These are phyloP conservation scores for Pollenia amentaria DNA, from an alignment of 2,888 invertebrate genomes.

Conservation along the genomic window DNA sequence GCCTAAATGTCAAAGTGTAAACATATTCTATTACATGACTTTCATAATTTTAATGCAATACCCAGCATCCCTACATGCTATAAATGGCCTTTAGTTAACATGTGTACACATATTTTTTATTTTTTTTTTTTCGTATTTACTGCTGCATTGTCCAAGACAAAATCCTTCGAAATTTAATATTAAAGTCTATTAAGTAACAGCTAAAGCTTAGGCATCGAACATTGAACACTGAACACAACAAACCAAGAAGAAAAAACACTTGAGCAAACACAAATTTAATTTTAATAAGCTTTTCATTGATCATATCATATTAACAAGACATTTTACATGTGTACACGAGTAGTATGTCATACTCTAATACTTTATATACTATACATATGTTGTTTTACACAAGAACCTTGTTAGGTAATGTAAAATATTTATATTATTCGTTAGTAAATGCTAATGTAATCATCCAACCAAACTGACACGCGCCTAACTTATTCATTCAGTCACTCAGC, in stretches of 20 bases:
- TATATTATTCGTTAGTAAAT: slow-evolving; percentile 34
- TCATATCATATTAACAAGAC: slow-evolving; percentile 47
- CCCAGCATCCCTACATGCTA: background rate
- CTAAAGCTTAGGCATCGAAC: background rate
- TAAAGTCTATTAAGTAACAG: background rate
- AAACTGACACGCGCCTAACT: slow-evolving; percentile 2
- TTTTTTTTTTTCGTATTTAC: background rate
- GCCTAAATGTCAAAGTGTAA: slow-evolving; percentile 1
- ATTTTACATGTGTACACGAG: slow-evolving; percentile 39
- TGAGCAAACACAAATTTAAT: slow-evolving; percentile 8
- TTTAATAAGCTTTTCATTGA: slow-evolving; percentile 21
- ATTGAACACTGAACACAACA: background rate
- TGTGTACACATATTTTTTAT: background rate
- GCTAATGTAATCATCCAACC: slow-evolving; percentile 19
- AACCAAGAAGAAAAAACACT: background rate
- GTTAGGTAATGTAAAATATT: background rate
- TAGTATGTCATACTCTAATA: slow-evolving; percentile 3
- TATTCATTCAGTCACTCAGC: background rate
- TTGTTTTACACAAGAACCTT: no score
- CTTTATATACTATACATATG: background rate
- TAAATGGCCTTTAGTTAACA: slow-evolving; percentile 22
- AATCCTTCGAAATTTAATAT: slow-evolving; percentile 43
- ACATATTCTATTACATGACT: background rate
- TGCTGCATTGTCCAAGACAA: slow-evolving; percentile 19
- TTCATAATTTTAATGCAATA: slow-evolving; percentile 1